A percentile compares a stretch with the other conserved stretches of the same genome.
These are phyloP conservation scores for Halcyon badia DNA, from an alignment of 2,797 vertebrate species.

Conservation along the genomic window DNA sequence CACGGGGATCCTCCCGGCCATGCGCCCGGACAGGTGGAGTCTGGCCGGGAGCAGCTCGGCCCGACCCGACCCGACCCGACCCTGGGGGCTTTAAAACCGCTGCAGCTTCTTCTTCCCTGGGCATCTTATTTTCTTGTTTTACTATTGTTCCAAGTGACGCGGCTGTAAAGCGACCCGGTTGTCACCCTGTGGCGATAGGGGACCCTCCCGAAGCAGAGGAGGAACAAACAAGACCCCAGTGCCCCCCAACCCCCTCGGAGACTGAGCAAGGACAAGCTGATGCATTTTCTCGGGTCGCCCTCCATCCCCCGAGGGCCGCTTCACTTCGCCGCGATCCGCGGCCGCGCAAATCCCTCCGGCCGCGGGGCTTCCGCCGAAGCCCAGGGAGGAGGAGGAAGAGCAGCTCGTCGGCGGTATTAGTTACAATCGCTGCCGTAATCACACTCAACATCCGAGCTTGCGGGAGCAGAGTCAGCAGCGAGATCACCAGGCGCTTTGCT, in stretches of 20 bases:
- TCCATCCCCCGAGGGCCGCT: neutral
- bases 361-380: neutral
- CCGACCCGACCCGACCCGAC: no score
- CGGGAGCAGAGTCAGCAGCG: neutral
- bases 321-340: neutral
- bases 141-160: rapidly evolving
- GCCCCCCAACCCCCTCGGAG: neutral
- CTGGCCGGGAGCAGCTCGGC: neutral
- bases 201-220: neutral
- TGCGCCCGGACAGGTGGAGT: slow-evolving; percentile 9
- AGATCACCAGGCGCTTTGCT: neutral
- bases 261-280: neutral
- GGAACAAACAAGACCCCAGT: rapidly evolving
- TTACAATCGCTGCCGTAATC: rapidly evolving
- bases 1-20: neutral
- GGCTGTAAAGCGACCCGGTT: neutral
- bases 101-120: no score
- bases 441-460: neutral
- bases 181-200: neutral
- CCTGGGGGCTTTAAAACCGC: neutral
- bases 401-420: rapidly evolving
- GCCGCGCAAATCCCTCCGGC: neutral
- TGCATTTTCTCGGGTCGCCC: neutral
- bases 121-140: neutral
- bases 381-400: neutral